Conservation (phyloP, 2,113 vertebrate genomes). For the Percina caprodes region DNA sequence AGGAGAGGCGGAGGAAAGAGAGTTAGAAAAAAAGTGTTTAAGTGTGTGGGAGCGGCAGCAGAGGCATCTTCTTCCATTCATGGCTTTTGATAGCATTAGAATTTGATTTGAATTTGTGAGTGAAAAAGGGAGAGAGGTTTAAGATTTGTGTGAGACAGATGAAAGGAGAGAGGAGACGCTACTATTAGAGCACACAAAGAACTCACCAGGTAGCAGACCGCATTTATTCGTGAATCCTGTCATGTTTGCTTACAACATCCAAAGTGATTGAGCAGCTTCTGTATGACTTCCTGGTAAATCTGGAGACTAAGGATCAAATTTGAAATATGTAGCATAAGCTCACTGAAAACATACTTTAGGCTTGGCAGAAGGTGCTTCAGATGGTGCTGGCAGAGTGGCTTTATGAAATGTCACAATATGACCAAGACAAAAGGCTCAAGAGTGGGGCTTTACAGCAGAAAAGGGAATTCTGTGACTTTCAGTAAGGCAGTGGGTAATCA, state of each 20-base stretch:
- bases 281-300: slow-evolving; percentile 8
- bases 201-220: slow-evolving; percentile 4
- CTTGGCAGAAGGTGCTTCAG: slow-evolving; percentile 37
- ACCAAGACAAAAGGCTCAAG: not conserved
- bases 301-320: slow-evolving; percentile 22
- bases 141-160: not conserved
- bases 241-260: slow-evolving; percentile 27
- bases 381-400: slow-evolving; percentile 26
- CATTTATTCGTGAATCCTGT: slow-evolving; percentile 23
- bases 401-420: slow-evolving; percentile 35
- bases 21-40: slow-evolving; percentile 29
- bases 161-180: not conserved
- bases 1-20: slow-evolving; percentile 26
- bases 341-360: slow-evolving; percentile 31
- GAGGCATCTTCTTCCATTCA: slow-evolving; percentile 57
- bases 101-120: slow-evolving; percentile 17
- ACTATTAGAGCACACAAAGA: slow-evolving; percentile 6
- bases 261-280: slow-evolving; percentile 30
- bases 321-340: slow-evolving; percentile 18
- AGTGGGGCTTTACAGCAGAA: not conserved
- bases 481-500: not conserved
- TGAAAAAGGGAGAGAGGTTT: not conserved
- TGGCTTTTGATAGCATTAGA: slow-evolving; percentile 23
- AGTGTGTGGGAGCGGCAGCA: slow-evolving; percentile 63
- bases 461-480: not conserved